Evolutionary conservation across 2,797 vertebrate genomes (phyloP).

Genomic region (Stomatorhinus walkeri): DNA sequence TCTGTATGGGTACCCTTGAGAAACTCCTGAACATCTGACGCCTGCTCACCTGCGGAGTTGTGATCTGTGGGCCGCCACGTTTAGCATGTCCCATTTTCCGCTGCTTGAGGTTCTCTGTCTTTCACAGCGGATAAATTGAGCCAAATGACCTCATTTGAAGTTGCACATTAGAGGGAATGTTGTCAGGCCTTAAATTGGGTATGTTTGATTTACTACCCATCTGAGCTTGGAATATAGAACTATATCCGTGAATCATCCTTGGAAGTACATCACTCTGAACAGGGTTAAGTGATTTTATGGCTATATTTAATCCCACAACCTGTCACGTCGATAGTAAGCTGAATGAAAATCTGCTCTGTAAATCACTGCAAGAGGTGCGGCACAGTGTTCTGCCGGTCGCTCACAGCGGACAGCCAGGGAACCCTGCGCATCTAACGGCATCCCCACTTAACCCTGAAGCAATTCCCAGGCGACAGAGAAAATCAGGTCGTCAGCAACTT

Average conservation of each 20-base stretch:
- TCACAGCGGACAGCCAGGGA: constrained; percentile 66
- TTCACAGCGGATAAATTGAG: neutral
- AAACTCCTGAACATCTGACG: neutral
- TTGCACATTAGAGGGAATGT: constrained; percentile 31
- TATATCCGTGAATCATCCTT: constrained; percentile 57
- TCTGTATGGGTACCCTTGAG: neutral
- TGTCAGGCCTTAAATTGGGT: constrained; percentile 50
- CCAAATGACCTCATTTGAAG: constrained; percentile 8
- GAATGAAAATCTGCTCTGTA: constrained; percentile 54
- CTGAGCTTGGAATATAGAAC: constrained; percentile 58
- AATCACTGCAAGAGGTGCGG: constrained; percentile 58
- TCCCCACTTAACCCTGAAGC: constrained; percentile 62
- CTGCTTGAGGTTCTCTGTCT: neutral
- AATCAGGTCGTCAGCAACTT: constrained; percentile 54
- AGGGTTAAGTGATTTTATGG: constrained; percentile 46
- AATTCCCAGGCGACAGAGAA: constrained; percentile 52
- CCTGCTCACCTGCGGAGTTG: neutral
- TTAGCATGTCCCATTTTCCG: neutral
- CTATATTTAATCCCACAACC: constrained; percentile 49
- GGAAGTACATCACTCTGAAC: constrained; percentile 41
- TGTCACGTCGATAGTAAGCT: constrained; percentile 52
- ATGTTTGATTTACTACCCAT: constrained; percentile 48
- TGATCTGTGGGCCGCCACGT: neutral
- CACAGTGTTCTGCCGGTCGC: constrained; percentile 60
- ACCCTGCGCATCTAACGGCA: constrained; percentile 62